A percentile compares a stretch with the other conserved stretches of the same genome.
Conservation (phyloP, 1,140 invertebrate genomes). For the Elymnias hypermnestra region DNA sequence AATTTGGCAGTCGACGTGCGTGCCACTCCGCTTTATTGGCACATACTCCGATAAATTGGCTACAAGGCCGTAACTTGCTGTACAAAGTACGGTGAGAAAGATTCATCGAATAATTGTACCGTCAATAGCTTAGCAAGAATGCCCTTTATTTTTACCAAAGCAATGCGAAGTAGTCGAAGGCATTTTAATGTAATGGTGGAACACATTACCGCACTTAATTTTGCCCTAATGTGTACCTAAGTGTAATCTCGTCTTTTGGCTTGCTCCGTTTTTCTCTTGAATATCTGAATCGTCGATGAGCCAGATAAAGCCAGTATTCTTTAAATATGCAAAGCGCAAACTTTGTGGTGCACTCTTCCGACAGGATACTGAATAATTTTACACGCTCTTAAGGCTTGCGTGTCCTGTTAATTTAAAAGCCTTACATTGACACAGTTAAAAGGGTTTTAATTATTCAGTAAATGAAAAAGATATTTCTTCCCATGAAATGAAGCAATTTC, state of each 20-base stretch:
- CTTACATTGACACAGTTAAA: conserved; percentile 49
- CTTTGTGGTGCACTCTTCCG: conserved; percentile 60
- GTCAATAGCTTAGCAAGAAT: conserved; percentile 44
- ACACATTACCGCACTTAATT: conserved; percentile 74
- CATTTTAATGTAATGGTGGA: conserved; percentile 68
- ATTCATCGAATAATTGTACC: conserved; percentile 61
- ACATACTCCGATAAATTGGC: conserved; percentile 41
- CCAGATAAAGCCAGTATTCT: conserved; percentile 66
- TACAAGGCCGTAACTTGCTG: conserved; percentile 38
- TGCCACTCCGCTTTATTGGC: conserved; percentile 35
- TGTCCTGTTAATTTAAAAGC: conserved; percentile 61
- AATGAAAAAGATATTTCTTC: conserved; percentile 34
- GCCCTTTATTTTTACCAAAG: conserved; percentile 44
- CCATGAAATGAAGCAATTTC: conserved; percentile 25
- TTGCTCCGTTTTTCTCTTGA: conserved; percentile 53
- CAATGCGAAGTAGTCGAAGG: conserved; percentile 51
- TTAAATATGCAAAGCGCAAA: conserved; percentile 73
- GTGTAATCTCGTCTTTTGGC: conserved; percentile 47
- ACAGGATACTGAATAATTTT: conserved; percentile 71
- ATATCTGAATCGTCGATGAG: conserved; percentile 69
- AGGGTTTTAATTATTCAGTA: conserved; percentile 44
- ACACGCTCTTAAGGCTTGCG: conserved; percentile 68
- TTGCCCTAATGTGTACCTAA: conserved; percentile 62
- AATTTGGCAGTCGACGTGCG: conserved; percentile 22
- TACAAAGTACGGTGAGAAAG: conserved; percentile 39